Conservation (phyloP, 2,113 vertebrate genomes). For the Pomatostomus ruficeps region DNA sequence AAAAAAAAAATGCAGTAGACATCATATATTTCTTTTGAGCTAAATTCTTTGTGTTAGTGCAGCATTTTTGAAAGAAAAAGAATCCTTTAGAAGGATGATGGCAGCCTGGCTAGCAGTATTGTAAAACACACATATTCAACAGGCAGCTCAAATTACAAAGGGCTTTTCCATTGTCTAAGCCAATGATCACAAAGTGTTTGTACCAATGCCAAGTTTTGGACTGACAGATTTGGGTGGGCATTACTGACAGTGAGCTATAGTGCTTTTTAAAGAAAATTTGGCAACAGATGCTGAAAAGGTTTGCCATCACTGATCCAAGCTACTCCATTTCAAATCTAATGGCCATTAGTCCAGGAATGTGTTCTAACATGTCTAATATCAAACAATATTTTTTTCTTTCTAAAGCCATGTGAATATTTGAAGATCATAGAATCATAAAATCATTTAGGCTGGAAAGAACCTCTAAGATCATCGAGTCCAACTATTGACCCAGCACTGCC, state of each 20-base stretch:
- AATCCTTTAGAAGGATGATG: not conserved
- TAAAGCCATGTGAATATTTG: not conserved
- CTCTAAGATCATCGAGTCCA: not conserved
- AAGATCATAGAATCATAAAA: not conserved
- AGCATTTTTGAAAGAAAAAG: not conserved
- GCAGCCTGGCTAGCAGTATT: not conserved
- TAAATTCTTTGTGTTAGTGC: not conserved
- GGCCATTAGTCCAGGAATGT: not conserved
- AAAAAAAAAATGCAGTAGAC: not conserved
- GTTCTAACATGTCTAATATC: not conserved
- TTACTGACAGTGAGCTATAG: not conserved
- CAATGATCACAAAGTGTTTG: not conserved
- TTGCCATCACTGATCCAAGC: not conserved
- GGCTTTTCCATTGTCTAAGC: not conserved
- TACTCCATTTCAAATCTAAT: not conserved
- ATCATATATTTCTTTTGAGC: not conserved
- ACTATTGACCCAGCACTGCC: not conserved
- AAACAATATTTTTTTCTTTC: not conserved
- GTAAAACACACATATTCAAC: not conserved
- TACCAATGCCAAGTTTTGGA: not conserved
- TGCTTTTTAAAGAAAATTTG: not conserved
- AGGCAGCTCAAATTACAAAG: constrained; percentile 19
- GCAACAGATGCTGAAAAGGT: not conserved
- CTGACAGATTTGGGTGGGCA: not conserved
- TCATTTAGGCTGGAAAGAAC: not conserved